These are phyloP conservation scores for Ctenicera cuprea DNA, from an alignment of 2,888 invertebrate genomes.

Conservation along the genomic window DNA sequence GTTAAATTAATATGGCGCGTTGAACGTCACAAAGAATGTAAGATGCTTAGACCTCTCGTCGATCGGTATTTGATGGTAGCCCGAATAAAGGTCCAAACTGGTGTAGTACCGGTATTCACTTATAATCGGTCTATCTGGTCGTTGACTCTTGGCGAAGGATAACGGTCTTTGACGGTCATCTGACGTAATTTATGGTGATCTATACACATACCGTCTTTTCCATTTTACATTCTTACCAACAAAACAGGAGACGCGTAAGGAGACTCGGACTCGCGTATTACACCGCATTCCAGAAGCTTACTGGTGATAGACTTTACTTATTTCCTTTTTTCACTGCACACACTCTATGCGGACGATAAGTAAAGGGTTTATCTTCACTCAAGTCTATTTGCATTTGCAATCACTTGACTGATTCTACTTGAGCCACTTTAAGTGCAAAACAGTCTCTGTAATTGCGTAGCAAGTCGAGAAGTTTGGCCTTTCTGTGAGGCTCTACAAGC, in stretches of 20 bases:
- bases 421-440: no score
- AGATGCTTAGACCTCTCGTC: background rate
- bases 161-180: background rate
- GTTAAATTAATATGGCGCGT: no score
- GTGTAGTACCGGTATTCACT: background rate
- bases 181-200: background rate
- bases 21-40: background rate
- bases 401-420: no score
- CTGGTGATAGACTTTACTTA: no score
- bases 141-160: background rate
- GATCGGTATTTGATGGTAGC: background rate
- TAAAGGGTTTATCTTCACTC: no score
- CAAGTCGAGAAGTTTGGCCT: no score
- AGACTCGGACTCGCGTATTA: background rate
- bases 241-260: background rate
- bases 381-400: no score
- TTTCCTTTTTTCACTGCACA: no score
- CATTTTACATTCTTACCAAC: background rate
- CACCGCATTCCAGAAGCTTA: no score
- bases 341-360: no score
- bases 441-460: no score
- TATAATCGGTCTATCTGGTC: background rate
- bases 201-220: background rate
- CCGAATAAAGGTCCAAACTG: background rate
- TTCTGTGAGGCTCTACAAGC: no score